Evolutionary conservation across 2,113 vertebrate species (phyloP), one percentile per base, ranked within the genome.

Genomic region (Sinocyclocheilus anshuiensis): DNA sequence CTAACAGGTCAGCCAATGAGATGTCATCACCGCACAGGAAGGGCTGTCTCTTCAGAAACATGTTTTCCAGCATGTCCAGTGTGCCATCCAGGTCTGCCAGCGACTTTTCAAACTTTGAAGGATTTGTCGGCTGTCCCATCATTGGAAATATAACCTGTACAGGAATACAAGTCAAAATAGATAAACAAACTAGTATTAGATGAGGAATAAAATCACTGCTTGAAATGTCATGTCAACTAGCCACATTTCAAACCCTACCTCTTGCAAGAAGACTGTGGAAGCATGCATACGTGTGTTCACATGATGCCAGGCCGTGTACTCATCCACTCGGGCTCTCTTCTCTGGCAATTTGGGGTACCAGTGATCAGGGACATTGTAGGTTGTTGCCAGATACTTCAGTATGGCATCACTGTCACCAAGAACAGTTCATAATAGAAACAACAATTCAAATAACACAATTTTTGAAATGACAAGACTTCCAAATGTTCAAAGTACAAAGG

Each of bases 251-350:
- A 79, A n/a, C 50, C 26, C 61, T 77, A 95, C 94, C 94, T 96
- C 94, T 45, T 91, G 84, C 0, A 94, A 33, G 48, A 95, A 96
- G 20, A 96, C 92, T 77, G 86, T 93, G 2, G 94, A 89, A 0
- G 93, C 86, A 3, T 94, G 92, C 0, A 89, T 85, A 0, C 94
- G 91, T 0, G 92, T 95, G 92, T 95, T 90, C 20, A 10, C 91
- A 29, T 96, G 95, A 79, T 95, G 95, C 94, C 94, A 96, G 7
- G 95, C 93, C 0, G 88, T 93, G 91, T 95, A 96, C 45, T 96
- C 95, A 1, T 96, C 93, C 67, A 96, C 94, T 20, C 89, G 87
- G 4, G 95, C 94, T 75, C 93, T 91, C 36, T 86, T 90, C 85
- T 93, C 86, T 0, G 90, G 88, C 45, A 94, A 90, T 33, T 55